Percentiles rank a stretch among this genome's conserved stretches.
These are phyloP conservation scores for Dolichotis patagonum DNA, from an alignment of 2,113 vertebrate species.

Conservation along the genomic window DNA sequence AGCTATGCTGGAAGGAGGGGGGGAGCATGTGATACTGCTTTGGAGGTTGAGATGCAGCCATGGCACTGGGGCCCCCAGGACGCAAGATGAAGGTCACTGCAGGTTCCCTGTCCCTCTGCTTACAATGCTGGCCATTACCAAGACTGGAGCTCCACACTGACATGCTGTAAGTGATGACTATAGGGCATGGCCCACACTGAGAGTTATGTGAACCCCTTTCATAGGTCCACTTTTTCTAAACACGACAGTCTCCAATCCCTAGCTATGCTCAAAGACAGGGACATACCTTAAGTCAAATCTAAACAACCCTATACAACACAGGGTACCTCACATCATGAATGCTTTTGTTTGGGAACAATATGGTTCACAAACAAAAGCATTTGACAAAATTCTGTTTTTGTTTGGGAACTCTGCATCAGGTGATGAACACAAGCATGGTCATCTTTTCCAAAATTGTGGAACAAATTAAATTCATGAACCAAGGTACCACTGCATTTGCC, in stretches of 20 bases:
- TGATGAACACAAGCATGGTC: background rate
- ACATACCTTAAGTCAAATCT: background rate
- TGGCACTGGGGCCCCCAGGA: accelerated
- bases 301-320: background rate
- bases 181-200: accelerated
- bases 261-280: too few species aligned
- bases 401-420: background rate
- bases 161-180: too few species aligned
- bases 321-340: background rate
- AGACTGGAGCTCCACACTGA: accelerated
- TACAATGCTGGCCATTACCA: background rate
- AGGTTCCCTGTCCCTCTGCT: background rate
- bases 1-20: background rate
- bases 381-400: background rate
- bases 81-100: accelerated
- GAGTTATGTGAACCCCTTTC: background rate
- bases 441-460: background rate
- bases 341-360: background rate
- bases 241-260: background rate
- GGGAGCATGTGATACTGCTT: accelerated
- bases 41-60: background rate
- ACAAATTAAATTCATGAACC: background rate
- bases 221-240: background rate
- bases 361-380: background rate
- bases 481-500: background rate